phyloP scores from a whole-genome alignment of 2,113 vertebrate genomes.

The Podilymbus podiceps region DNA sequence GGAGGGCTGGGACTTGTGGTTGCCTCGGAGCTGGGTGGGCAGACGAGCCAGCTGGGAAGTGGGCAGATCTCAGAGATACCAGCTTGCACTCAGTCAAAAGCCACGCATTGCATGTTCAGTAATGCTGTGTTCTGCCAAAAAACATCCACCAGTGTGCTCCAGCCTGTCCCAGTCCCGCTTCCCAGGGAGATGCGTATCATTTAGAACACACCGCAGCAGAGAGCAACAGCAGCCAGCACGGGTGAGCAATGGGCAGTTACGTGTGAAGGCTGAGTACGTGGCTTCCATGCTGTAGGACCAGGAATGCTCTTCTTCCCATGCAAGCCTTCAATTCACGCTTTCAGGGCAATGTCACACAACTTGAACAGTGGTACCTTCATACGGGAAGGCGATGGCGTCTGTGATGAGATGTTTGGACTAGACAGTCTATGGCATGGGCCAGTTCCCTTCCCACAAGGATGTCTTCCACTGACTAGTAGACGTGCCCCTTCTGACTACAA shows the following conservation, averaged over 20 bases:
- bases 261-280: neutral
- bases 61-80: neutral
- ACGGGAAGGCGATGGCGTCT: neutral
- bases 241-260: neutral
- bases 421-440: rapidly evolving
- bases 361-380: neutral
- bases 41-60: neutral
- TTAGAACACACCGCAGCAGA: neutral
- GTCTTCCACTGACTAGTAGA: neutral
- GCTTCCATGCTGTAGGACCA: neutral
- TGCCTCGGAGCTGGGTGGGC: neutral
- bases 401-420: neutral
- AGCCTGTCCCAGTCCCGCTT: neutral
- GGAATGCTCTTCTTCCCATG: neutral
- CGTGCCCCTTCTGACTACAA: neutral
- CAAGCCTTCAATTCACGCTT: neutral
- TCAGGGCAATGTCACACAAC: rapidly evolving
- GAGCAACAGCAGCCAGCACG: neutral
- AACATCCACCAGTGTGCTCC: neutral
- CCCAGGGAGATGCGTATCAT: rapidly evolving
- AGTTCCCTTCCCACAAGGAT: neutral
- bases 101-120: rapidly evolving
- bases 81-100: neutral
- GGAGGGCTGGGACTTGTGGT: neutral
- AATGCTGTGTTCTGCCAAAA: neutral